These are phyloP conservation scores for Mesaphorura yosii DNA, from an alignment of 1,140 invertebrate species.

Conservation along the genomic window DNA sequence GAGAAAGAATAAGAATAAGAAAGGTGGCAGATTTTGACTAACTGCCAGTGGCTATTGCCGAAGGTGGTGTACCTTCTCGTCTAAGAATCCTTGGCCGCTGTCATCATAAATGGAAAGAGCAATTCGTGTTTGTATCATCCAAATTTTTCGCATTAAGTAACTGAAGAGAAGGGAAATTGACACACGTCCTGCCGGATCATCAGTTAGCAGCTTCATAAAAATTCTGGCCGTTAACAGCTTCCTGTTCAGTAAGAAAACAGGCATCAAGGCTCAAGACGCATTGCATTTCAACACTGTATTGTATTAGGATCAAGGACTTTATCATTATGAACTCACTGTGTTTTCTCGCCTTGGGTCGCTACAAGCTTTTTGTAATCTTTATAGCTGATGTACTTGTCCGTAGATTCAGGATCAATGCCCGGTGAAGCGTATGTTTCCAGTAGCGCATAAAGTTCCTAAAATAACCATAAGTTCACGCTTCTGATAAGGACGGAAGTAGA, in stretches of 20 bases:
- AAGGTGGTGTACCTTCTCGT: constrained; percentile 68
- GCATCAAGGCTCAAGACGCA: neutral
- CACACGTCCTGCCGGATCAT: constrained; percentile 67
- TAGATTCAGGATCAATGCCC: neutral
- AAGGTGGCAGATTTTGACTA: neutral
- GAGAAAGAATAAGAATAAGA: constrained; percentile 34
- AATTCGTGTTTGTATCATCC: constrained; percentile 85
- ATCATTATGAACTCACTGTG: neutral
- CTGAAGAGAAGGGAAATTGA: constrained; percentile 78
- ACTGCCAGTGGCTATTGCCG: neutral
- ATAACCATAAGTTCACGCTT: constrained; percentile 10
- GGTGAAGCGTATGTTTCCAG: constrained; percentile 58
- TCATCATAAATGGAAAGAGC: constrained; percentile 86
- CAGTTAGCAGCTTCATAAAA: constrained; percentile 73
- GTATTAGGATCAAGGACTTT: neutral
- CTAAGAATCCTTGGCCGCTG: constrained; percentile 79
- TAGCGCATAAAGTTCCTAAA: constrained; percentile 60
- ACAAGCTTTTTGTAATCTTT: neutral
- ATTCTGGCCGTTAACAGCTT: constrained; percentile 72
- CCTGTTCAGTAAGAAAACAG: constrained; percentile 34
- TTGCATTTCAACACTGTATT: neutral
- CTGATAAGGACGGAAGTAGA: neutral
- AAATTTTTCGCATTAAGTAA: constrained; percentile 88
- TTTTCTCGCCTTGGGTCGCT: constrained; percentile 9
- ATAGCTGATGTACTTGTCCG: neutral